Percentiles rank a stretch among this genome's conserved stretches.
phyloP scores from a whole-genome alignment of 1,140 invertebrate species.

The Dufourea novaeangliae region DNA sequence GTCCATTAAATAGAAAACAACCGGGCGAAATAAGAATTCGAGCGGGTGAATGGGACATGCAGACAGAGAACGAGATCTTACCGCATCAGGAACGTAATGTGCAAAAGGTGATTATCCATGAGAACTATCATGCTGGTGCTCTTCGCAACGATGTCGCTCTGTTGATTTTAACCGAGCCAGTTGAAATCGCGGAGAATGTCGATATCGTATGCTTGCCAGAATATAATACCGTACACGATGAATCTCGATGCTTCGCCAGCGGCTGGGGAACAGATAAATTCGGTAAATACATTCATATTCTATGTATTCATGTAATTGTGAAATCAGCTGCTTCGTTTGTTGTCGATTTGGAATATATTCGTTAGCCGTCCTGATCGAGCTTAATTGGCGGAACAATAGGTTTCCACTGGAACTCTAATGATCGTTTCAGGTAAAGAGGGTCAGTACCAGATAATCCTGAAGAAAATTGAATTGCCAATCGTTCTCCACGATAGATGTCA shows the following conservation, averaged over 20 bases:
- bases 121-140: constrained; percentile 80
- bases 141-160: constrained; percentile 88
- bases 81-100: constrained; percentile 88
- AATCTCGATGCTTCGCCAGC: constrained; percentile 86
- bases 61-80: constrained; percentile 87
- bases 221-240: constrained; percentile 78
- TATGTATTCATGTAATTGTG: background rate
- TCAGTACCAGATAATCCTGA: constrained; percentile 87
- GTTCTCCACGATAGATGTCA: constrained; percentile 84
- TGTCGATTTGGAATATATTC: background rate
- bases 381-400: background rate
- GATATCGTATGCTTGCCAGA: constrained; percentile 87
- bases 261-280: constrained; percentile 93
- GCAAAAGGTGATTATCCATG: constrained; percentile 81
- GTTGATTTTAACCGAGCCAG: constrained; percentile 83
- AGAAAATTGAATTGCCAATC: constrained; percentile 86
- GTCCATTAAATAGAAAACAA: constrained; percentile 66
- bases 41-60: constrained; percentile 91
- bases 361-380: background rate
- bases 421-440: constrained; percentile 79
- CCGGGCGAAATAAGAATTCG: constrained; percentile 82
- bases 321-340: too few relatives aligned
- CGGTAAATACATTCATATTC: constrained; percentile 79
- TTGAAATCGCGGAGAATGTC: constrained; percentile 85
- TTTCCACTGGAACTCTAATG: background rate